These are phyloP conservation scores for Galago senegalensis DNA, from an alignment of 2,797 vertebrate genomes.

Conservation along the genomic window DNA sequence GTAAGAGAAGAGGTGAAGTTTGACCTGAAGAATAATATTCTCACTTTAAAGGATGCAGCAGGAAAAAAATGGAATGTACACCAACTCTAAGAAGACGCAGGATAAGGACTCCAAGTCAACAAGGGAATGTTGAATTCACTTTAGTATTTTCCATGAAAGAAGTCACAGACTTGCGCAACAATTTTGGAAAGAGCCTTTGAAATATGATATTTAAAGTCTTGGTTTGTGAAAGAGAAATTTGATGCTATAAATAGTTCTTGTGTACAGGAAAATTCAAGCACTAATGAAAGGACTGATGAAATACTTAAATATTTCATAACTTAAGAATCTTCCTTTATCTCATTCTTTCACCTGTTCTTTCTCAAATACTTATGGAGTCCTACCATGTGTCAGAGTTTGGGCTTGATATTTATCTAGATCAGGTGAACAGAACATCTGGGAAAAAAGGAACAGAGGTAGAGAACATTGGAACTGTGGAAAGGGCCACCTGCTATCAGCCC, in stretches of 20 bases:
- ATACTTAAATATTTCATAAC: neutral
- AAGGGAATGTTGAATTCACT: neutral
- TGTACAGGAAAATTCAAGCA: neutral
- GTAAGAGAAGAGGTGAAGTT: neutral
- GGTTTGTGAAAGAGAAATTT: conserved; percentile 8
- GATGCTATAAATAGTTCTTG: neutral
- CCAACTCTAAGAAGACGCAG: neutral
- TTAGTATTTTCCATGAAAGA: neutral
- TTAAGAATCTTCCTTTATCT: neutral
- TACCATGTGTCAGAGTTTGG: neutral
- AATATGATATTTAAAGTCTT: conserved; percentile 17
- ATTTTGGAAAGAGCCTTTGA: neutral
- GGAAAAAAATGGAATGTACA: neutral
- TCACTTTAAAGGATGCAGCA: neutral
- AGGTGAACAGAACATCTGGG: neutral
- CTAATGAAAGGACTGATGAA: neutral
- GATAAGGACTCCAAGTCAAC: neutral
- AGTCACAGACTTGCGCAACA: neutral
- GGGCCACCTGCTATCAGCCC: no score
- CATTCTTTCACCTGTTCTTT: neutral
- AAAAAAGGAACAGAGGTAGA: neutral
- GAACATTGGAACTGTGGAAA: neutral
- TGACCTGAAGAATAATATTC: neutral
- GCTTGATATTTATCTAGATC: neutral
- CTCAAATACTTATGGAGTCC: neutral